Conservation (phyloP, 1,140 invertebrate genomes). For the Drosophila sp. region DNA sequence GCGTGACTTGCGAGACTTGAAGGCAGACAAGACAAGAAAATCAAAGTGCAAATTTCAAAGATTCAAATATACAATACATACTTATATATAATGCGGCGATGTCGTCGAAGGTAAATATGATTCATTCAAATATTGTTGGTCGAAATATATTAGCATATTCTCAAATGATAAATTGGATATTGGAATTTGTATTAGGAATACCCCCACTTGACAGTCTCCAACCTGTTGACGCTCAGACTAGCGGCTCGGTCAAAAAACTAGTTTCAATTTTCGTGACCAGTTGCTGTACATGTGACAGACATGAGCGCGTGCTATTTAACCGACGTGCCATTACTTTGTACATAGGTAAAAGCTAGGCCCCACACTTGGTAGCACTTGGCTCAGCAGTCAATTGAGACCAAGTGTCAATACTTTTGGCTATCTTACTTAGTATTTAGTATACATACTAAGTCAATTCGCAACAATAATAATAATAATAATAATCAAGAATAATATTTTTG, state of each 20-base stretch:
- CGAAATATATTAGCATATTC: constrained; percentile 71
- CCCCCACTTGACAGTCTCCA: constrained; percentile 27
- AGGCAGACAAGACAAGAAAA: constrained; percentile 42
- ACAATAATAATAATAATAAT: neutral
- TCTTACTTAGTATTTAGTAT: neutral
- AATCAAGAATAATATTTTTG: neutral
- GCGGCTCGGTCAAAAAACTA: constrained; percentile 38
- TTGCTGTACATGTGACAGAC: constrained; percentile 59
- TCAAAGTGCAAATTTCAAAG: constrained; percentile 47
- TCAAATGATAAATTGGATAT: constrained; percentile 53
- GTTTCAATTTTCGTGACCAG: constrained; percentile 46
- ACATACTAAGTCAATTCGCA: neutral
- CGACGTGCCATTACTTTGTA: constrained; percentile 22
- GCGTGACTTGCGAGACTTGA: constrained; percentile 56
- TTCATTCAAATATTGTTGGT: constrained; percentile 52
- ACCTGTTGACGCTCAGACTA: constrained; percentile 28
- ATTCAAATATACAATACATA: constrained; percentile 47
- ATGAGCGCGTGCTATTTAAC: constrained; percentile 59
- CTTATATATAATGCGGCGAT: constrained; percentile 54
- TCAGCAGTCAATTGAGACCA: neutral
- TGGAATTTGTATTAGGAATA: constrained; percentile 40
- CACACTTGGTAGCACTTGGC: neutral
- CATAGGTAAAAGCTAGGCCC: neutral
- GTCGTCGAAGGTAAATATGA: constrained; percentile 74
- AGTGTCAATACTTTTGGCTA: neutral